Percentiles rank a stretch among this genome's conserved stretches.
Evolutionary conservation across 1,140 invertebrate genomes (phyloP).

Genomic region (Drosophila asahinai): DNA sequence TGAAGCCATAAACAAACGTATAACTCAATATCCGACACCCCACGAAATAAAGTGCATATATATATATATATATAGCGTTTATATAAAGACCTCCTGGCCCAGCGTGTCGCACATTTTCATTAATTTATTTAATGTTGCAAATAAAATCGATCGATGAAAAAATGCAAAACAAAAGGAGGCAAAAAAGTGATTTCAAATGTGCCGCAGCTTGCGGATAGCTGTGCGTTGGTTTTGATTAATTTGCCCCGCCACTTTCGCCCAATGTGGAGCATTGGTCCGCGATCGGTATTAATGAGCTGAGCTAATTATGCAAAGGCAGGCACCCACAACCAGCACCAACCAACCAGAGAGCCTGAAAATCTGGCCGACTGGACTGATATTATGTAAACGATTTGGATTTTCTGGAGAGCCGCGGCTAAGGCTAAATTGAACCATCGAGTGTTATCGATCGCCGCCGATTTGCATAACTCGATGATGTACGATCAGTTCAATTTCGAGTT

Average conservation of each 20-base stretch:
- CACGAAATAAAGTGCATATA: not conserved
- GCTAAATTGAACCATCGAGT: conserved; percentile 37
- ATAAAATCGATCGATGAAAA: conserved; percentile 19
- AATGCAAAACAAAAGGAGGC: conserved; percentile 15
- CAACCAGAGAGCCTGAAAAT: not conserved
- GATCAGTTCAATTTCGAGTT: conserved; percentile 34
- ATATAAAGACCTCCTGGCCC: conserved; percentile 33
- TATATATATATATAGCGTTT: not conserved
- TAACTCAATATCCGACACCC: not conserved
- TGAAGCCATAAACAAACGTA: not conserved
- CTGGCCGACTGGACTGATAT: not conserved
- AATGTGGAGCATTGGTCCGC: conserved; percentile 32
- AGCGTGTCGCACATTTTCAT: conserved; percentile 69
- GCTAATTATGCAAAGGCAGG: conserved; percentile 36
- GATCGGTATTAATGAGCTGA: conserved; percentile 41
- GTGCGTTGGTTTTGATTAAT: conserved; percentile 53
- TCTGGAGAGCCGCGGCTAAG: not conserved
- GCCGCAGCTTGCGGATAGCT: conserved; percentile 37
- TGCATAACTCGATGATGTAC: conserved; percentile 58
- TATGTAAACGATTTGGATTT: conserved; percentile 29
- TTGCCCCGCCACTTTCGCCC: conserved; percentile 42
- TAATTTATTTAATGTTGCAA: conserved; percentile 63
- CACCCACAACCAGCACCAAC: conserved; percentile 3
- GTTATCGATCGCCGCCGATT: conserved; percentile 55
- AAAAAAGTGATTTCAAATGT: conserved; percentile 55